Evolutionary conservation across 2,113 vertebrate species (phyloP).

Genomic region (Chlorocebus sabaeus): DNA sequence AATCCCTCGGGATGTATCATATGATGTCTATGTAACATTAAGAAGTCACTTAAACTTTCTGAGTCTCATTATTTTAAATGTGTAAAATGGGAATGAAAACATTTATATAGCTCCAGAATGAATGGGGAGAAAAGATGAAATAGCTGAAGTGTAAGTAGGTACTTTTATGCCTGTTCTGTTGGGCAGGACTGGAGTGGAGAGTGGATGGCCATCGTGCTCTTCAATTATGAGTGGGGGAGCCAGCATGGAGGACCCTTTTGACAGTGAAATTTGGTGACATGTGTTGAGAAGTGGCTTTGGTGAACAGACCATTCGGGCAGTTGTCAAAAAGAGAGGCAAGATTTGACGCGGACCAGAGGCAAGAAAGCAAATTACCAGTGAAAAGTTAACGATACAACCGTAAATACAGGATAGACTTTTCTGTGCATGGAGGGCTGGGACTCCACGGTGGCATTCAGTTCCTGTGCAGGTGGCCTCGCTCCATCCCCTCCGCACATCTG

Average conservation of each 20-base stretch:
- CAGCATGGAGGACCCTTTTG: neutral
- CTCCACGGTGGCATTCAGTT: neutral
- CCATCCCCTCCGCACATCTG: neutral
- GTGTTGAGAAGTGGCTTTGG: neutral
- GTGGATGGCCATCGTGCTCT: neutral
- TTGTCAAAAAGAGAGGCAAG: neutral
- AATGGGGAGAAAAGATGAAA: neutral
- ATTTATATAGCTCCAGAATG: neutral
- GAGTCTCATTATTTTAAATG: neutral
- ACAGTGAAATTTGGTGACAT: neutral
- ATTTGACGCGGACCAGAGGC: neutral
- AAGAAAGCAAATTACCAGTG: neutral
- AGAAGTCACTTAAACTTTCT: neutral
- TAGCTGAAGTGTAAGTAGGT: neutral
- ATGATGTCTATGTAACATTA: neutral
- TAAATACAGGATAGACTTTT: too few relatives aligned
- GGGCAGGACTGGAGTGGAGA: neutral
- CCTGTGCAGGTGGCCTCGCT: accelerated
- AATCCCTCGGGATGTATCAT: neutral
- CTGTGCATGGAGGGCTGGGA: neutral
- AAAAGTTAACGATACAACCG: neutral
- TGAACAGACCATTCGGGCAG: neutral
- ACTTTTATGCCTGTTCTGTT: neutral
- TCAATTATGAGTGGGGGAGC: neutral
- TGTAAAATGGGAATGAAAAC: neutral